Evolutionary conservation across 2,113 vertebrate species (phyloP).

Genomic region (Vireo altiloquus): DNA sequence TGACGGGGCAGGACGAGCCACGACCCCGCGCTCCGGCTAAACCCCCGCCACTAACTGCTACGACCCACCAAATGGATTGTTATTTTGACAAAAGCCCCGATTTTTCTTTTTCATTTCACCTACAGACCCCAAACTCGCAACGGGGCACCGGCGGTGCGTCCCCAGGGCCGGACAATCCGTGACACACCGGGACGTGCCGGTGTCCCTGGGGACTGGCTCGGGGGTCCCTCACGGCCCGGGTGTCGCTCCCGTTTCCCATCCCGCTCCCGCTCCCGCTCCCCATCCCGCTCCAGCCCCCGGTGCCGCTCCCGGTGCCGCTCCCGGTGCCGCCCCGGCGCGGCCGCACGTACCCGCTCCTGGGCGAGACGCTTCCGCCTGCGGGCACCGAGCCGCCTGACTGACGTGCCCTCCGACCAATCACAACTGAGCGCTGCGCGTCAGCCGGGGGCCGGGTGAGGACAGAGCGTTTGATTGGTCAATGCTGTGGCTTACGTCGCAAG

Average conservation of each 20-base stretch:
- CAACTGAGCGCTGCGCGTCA: too few species aligned
- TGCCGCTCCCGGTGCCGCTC: not conserved
- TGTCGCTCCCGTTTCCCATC: not conserved
- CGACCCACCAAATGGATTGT: rapidly evolving
- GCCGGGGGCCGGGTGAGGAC: too few species aligned
- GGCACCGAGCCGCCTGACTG: not conserved
- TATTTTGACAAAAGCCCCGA: rapidly evolving
- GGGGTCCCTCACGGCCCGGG: too few species aligned
- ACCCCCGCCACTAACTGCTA: rapidly evolving
- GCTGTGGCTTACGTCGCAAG: too few species aligned
- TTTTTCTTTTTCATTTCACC: too few species aligned
- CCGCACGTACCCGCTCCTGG: slow-evolving; percentile 13
- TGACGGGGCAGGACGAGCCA: not conserved
- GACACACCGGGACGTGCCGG: not conserved
- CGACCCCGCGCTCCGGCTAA: not conserved
- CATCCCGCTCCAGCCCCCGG: too few species aligned
- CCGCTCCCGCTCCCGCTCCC: not conserved
- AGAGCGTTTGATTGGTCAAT: too few species aligned
- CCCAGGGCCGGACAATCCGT: not conserved
- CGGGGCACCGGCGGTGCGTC: not conserved
- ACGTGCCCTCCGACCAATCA: not conserved
- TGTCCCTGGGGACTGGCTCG: not conserved
- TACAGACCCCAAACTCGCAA: not conserved
- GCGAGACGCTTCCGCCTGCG: slow-evolving; percentile 9
- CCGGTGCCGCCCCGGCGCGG: not conserved